Evolutionary conservation across 2,113 vertebrate species (phyloP), one percentile per base, ranked within the genome.

Genomic region (Sturnira hondurensis): DNA sequence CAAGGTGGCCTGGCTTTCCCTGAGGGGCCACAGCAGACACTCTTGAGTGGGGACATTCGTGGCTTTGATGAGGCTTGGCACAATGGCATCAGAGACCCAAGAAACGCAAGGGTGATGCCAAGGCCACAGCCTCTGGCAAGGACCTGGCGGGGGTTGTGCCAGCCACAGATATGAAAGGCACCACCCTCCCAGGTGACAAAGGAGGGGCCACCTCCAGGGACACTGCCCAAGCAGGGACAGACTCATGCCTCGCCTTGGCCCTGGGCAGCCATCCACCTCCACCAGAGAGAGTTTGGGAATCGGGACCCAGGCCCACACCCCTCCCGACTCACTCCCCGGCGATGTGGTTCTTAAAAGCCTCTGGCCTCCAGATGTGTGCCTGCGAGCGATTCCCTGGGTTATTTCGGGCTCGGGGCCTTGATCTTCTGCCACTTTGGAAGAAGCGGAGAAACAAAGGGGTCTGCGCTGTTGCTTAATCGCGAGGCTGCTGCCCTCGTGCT

Each of bases 291-390:
- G 50, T 56, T 73, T 28, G 38, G 89, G 96, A 94, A 95, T 58
- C 76, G 2, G 76, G 13, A 74, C 89, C 92, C 88, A 78, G 31
- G 33, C 89, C 95, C 84, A 41, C 33, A 0, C 97, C 90, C 94
- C 93, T 88, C 81, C 93, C 65, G 33, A 22, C 85, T 74, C 93
- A 78, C 97, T 81, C 95, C 78, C 89, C 15, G 26, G 95, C 31
- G 0, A 56, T 0, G 26, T 94, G 0, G 26, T 94, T 50, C 86
- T 93, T 97, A 90, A 94, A 95, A 83, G 76, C 74, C 92, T 98
- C 98, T 98, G 98, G 98, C 83, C 91, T 97, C 98, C 98, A 98
- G 98, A 98, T 98, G 98, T 97, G 80, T 26, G 96, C 90, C 96
- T 98, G 97, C 82, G 77, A 97, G 97, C 95, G 31, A 97, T 98